Base-by-base conservation (phyloP, 2,797 vertebrate species). In the Remorina albescens region DNA sequence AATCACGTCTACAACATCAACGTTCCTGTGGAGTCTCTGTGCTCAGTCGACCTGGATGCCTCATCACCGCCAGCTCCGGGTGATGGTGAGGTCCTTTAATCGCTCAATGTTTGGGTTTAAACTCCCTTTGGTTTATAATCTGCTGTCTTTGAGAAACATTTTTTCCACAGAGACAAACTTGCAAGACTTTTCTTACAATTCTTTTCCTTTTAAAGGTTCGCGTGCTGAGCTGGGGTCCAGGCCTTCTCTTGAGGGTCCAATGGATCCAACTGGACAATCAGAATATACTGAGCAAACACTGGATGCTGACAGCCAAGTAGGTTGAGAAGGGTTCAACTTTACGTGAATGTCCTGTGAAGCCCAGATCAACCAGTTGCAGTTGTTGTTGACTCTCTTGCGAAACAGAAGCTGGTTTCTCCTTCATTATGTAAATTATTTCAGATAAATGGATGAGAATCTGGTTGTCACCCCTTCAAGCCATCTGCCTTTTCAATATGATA, bases 1-100 rank as follows among this genome's bases (percentile, higher is more conserved):
- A 98, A 98, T 92, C 98, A 99, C 15, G 94, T 99, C 76, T 99
- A 99, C 90, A 98, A 98, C 93, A 98, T 98, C 85, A 98, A 99
- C 2, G 94, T 99, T 41, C 97, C 98, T 0, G 54, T 95, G 85
- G 96, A 98, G 86, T 97, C 95, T 49, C 94, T 98, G 71, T 99
- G 98, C 90, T 96, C 96, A 0, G 94, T 96, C 0, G 88, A 96
- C 78, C 90, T 97, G 79, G 92, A 91, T 3, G 56, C 90, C 56
- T 84, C 90, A 3, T 34, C 71, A 34, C 74, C 84, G 7, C 59
- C 80, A 9, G 84, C 58, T 56, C 65, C 87, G 28, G 83, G 81
- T 71, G 78, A 91, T 0, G 74, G 59, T 85, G 58, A 85, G 71
- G 26, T 41, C 60, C 36, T 66, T 51, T 59, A 7, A 73, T 83